A percentile compares a stretch with the other conserved stretches of the same genome.
Evolutionary conservation across 1,140 invertebrate genomes (phyloP).

Genomic region (Drosophila malerkotliana): DNA sequence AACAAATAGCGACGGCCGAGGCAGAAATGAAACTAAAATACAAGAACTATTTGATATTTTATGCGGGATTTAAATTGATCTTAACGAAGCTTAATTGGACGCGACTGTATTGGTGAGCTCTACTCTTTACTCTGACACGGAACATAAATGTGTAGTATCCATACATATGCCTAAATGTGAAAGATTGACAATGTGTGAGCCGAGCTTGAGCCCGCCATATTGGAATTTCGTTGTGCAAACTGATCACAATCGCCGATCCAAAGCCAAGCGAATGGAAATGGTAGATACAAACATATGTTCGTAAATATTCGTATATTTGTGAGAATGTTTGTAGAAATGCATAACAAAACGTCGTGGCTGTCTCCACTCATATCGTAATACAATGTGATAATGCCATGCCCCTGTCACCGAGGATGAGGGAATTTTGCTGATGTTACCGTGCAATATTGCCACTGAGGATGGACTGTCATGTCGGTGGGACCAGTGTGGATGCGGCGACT

Average conservation of each 20-base stretch:
- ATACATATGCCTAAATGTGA: not conserved
- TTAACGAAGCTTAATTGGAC: constrained; percentile 84
- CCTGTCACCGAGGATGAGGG: constrained; percentile 21
- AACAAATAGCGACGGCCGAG: constrained; percentile 54
- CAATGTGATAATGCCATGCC: constrained; percentile 71
- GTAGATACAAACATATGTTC: not conserved
- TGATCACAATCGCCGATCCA: constrained; percentile 64
- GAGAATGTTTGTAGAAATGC: constrained; percentile 17
- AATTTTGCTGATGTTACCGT: constrained; percentile 38
- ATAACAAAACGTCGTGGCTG: constrained; percentile 46
- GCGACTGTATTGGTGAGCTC: constrained; percentile 66
- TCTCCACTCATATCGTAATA: constrained; percentile 63
- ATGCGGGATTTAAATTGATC: constrained; percentile 84
- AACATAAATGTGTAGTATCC: not conserved
- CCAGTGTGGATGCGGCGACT: constrained; percentile 47
- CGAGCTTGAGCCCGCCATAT: constrained; percentile 62
- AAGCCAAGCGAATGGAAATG: constrained; percentile 18
- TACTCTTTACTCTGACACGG: constrained; percentile 69
- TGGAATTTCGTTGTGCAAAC: constrained; percentile 70
- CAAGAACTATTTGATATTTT: constrained; percentile 82
- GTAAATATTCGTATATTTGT: not conserved
- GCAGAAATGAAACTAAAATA: constrained; percentile 77
- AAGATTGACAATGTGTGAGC: constrained; percentile 16
- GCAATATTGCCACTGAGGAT: constrained; percentile 23
- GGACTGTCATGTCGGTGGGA: constrained; percentile 59